phyloP scores from a whole-genome alignment of 1,140 invertebrate genomes.

The Patella vulgata region DNA sequence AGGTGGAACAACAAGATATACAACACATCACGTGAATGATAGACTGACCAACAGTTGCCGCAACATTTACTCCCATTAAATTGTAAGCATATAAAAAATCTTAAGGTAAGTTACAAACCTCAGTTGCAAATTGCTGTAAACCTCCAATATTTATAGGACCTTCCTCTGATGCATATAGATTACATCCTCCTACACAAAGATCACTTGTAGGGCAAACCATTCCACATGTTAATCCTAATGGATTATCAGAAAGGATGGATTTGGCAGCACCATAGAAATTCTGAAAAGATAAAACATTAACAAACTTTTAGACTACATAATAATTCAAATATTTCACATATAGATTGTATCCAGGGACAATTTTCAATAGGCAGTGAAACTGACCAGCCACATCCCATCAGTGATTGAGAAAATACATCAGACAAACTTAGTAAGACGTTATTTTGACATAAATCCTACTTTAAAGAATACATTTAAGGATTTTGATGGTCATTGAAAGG shows the following conservation, averaged over 20 bases:
- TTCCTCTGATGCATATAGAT: slow-evolving; percentile 93
- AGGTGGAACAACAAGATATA: too few relatives aligned
- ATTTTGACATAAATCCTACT: too few relatives aligned
- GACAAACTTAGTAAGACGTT: too few relatives aligned
- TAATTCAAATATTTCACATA: background rate
- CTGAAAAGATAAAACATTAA: slow-evolving; percentile 64
- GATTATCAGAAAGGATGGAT: slow-evolving; percentile 96
- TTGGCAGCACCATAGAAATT: slow-evolving; percentile 99
- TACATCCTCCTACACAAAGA: slow-evolving; percentile 97
- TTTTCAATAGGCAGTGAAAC: background rate
- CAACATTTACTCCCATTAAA: too few relatives aligned
- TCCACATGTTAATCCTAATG: slow-evolving; percentile 92
- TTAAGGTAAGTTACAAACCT: too few relatives aligned
- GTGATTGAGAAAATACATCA: background rate
- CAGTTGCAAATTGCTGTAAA: slow-evolving; percentile 96
- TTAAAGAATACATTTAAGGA: too few relatives aligned
- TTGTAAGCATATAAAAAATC: too few relatives aligned
- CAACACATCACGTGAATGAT: too few relatives aligned
- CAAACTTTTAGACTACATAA: background rate
- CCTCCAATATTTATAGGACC: slow-evolving; percentile 99
- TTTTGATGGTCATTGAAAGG: too few relatives aligned
- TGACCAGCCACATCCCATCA: background rate
- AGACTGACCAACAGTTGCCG: too few relatives aligned
- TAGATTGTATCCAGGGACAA: too few relatives aligned
- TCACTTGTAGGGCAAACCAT: slow-evolving; percentile 99